Percentiles rank a stretch among this genome's conserved stretches.
phyloP scores from a whole-genome alignment of 2,113 vertebrate species.

The Lichenostomus cassidix region DNA sequence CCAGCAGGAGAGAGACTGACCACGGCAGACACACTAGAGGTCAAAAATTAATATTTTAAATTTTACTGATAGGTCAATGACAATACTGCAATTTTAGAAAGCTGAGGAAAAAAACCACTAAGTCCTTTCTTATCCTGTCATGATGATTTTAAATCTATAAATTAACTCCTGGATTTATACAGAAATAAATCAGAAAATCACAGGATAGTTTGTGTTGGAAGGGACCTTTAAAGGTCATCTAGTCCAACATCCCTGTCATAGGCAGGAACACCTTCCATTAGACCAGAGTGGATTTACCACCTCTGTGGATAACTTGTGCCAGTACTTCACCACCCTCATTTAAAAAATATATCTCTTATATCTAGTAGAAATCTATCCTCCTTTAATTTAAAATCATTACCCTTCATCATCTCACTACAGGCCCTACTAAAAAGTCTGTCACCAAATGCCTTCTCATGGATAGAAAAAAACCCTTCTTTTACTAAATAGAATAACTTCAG shows the following conservation, averaged over 20 bases:
- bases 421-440: neutral
- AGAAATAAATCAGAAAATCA: neutral
- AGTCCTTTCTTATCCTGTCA: neutral
- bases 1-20: neutral
- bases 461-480: neutral
- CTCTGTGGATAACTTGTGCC: neutral
- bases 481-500: neutral
- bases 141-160: neutral
- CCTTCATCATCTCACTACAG: neutral
- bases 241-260: neutral
- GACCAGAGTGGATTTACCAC: neutral
- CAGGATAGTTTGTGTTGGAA: neutral
- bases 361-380: neutral
- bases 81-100: neutral
- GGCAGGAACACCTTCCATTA: neutral
- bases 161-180: neutral
- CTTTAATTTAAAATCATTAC: neutral
- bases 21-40: neutral
- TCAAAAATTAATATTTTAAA: neutral
- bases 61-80: neutral
- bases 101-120: rapidly evolving
- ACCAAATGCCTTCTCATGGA: neutral
- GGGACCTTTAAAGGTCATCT: neutral
- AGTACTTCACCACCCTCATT: neutral
- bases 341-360: neutral